Evolutionary conservation across 2,888 invertebrate genomes (phyloP).

Genomic region (Tenthredo distinguenda): DNA sequence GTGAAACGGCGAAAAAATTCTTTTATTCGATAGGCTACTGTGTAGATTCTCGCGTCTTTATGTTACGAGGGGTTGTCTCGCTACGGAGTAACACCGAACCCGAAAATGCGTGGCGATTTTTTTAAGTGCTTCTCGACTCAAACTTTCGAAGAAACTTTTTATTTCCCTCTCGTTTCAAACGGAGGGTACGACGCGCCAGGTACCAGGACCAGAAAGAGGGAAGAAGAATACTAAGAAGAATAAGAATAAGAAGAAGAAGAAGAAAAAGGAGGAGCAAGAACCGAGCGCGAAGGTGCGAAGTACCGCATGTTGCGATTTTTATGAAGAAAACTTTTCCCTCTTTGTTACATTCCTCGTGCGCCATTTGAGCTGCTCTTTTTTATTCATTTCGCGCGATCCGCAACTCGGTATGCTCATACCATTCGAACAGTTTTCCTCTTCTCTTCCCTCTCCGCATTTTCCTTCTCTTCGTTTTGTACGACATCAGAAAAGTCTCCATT

Average conservation of each 20-base stretch:
- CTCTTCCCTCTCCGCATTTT: background rate
- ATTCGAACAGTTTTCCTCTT: background rate
- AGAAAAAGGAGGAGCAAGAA: constrained; percentile 30
- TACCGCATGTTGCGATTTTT: constrained; percentile 63
- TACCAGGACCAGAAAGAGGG: background rate
- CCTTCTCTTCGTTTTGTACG: background rate
- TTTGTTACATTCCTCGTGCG: constrained; percentile 29
- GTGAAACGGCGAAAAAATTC: constrained; percentile 36
- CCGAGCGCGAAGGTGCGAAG: constrained; percentile 44
- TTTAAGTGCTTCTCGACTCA: constrained; percentile 52
- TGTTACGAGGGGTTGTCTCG: constrained; percentile 20
- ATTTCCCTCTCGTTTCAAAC: constrained; percentile 57
- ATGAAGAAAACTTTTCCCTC: constrained; percentile 62
- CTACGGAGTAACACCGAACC: constrained; percentile 14
- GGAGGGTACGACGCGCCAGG: constrained; percentile 20
- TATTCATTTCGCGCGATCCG: constrained; percentile 44
- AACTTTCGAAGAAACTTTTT: constrained; percentile 61
- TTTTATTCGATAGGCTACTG: constrained; percentile 32
- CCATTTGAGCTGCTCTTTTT: constrained; percentile 30
- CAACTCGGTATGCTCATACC: constrained; percentile 23
- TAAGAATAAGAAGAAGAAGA: background rate
- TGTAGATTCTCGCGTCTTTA: constrained; percentile 23
- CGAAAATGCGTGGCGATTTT: constrained; percentile 56
- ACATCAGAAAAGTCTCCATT: background rate
- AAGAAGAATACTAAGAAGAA: constrained; percentile 34